Percentiles rank a stretch among this genome's conserved stretches.
Conservation (phyloP, 2,888 invertebrate species). For the Idaea dimidiata region DNA sequence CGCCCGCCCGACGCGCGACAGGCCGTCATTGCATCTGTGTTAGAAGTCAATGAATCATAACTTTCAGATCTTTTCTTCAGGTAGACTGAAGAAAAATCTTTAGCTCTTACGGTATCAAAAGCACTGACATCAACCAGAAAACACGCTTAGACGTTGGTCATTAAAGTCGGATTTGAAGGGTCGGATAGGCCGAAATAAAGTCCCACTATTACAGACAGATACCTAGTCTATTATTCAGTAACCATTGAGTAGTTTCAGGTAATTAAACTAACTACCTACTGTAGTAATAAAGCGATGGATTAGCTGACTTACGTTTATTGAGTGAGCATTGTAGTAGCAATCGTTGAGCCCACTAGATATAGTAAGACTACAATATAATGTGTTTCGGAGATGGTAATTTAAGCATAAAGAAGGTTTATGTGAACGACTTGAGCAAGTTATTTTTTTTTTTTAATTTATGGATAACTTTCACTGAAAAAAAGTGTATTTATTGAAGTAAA, state of each 20-base stretch:
- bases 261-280: conserved; percentile 52
- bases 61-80: no score
- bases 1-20: no score
- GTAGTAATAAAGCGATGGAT: conserved; percentile 39
- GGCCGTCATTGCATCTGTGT: no score
- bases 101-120: conserved; percentile 7
- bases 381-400: no score
- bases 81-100: not conserved
- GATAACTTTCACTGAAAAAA: no score
- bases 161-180: conserved; percentile 78
- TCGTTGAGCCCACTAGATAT: no score
- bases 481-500: no score
- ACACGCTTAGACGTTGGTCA: conserved; percentile 56
- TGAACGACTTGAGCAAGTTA: no score
- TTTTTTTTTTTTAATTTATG: no score
- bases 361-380: no score
- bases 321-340: not conserved
- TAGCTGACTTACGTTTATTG: not conserved
- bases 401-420: no score
- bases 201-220: conserved; percentile 45
- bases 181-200: conserved; percentile 72
- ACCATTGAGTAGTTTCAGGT: conserved; percentile 41
- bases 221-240: not conserved
- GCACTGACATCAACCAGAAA: conserved; percentile 30
- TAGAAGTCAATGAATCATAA: not conserved